Evolutionary conservation across 2,113 vertebrate species (phyloP).

Genomic region (Anoplopoma fimbria): DNA sequence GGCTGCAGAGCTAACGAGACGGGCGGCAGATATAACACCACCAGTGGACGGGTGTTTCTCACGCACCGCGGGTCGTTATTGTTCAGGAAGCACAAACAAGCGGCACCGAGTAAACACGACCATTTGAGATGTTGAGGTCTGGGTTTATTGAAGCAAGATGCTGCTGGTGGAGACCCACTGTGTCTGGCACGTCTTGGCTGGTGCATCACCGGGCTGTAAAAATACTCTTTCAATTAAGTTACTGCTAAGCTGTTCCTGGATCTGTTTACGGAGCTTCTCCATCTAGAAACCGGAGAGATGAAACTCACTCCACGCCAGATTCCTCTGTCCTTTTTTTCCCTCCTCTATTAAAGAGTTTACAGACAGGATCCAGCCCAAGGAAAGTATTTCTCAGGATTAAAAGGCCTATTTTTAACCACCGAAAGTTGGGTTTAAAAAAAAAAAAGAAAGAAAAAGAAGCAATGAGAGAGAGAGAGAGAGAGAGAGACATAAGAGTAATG

Average conservation of each 20-base stretch:
- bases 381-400: constrained; percentile 59
- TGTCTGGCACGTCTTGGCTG: constrained; percentile 48
- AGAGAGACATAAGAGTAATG: constrained; percentile 48
- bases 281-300: constrained; percentile 26
- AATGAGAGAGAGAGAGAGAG: constrained; percentile 21
- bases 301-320: constrained; percentile 20
- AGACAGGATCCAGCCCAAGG: constrained; percentile 46
- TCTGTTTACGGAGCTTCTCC: constrained; percentile 48
- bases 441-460: background rate
- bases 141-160: constrained; percentile 65
- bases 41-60: constrained; percentile 42
- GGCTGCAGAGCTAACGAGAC: constrained; percentile 31
- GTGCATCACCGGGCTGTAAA: constrained; percentile 44
- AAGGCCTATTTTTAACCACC: constrained; percentile 43
- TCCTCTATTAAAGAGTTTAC: constrained; percentile 29
- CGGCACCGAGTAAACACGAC: constrained; percentile 42
- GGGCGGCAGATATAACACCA: constrained; percentile 30
- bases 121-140: constrained; percentile 46
- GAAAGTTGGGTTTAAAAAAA: background rate
- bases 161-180: constrained; percentile 45
- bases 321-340: constrained; percentile 21
- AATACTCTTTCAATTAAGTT: constrained; percentile 53
- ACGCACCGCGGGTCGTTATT: constrained; percentile 29
- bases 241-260: constrained; percentile 42
- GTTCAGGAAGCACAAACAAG: constrained; percentile 64